Evolutionary conservation across 2,113 vertebrate species (phyloP).

Genomic region (Prinia subflava): DNA sequence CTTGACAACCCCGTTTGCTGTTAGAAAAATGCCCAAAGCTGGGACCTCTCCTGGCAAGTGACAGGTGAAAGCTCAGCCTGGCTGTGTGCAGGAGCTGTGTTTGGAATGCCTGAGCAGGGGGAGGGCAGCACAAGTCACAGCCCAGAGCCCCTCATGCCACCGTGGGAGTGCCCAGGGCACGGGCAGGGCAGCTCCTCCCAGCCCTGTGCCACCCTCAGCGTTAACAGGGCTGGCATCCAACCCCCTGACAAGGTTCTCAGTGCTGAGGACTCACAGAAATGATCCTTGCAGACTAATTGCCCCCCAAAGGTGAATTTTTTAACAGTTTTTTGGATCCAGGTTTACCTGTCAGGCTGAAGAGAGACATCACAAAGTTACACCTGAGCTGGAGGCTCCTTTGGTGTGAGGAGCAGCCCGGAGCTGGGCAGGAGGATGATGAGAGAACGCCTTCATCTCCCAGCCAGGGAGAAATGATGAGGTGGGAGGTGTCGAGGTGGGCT

Average conservation of each 20-base stretch:
- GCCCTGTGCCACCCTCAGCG: not conserved
- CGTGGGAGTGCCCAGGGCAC: not conserved
- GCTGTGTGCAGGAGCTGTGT: rapidly evolving
- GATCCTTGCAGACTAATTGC: not conserved
- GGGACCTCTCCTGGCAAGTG: not conserved
- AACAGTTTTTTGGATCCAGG: not conserved
- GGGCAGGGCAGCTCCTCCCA: not conserved
- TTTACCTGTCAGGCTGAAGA: not conserved
- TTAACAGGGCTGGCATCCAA: not conserved
- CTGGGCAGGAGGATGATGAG: not conserved
- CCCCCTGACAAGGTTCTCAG: not conserved
- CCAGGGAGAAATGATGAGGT: rapidly evolving
- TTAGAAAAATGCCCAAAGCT: not conserved
- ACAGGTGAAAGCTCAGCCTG: not conserved
- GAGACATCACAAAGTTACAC: not conserved
- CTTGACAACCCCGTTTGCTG: not conserved
- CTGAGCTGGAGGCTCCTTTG: not conserved
- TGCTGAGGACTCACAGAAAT: not conserved
- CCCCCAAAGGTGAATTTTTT: not conserved
- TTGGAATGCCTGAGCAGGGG: rapidly evolving
- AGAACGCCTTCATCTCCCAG: not conserved
- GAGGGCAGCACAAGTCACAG: not conserved
- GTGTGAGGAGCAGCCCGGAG: not conserved
- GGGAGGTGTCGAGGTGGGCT: not conserved
- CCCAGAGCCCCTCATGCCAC: rapidly evolving